These are phyloP conservation scores for Ceratitis capitata DNA, from an alignment of 1,140 invertebrate species.

Conservation along the genomic window DNA sequence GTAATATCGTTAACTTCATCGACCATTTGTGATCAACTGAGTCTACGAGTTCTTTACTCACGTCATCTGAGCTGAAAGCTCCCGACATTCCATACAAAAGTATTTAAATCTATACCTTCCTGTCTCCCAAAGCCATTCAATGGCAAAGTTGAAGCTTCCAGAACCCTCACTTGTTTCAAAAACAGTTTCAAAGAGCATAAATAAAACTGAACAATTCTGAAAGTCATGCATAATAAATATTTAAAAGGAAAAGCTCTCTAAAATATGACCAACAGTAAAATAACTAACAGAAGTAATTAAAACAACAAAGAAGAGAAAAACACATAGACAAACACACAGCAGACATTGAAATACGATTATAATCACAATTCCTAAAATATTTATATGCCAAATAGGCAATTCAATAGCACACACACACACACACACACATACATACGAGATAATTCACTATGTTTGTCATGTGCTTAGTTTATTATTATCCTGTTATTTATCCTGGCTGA, in stretches of 20 bases:
- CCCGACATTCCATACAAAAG: too few species aligned
- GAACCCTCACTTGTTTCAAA: too few species aligned
- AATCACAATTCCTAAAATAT: neutral
- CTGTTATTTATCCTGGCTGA: neutral
- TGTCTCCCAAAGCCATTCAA: too few species aligned
- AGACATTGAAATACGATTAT: conserved; percentile 15
- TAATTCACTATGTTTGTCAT: too few species aligned
- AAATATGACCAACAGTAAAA: neutral
- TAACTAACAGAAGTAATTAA: neutral
- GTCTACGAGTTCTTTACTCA: too few species aligned
- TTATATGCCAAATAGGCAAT: neutral
- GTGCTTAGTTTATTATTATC: conserved; percentile 17
- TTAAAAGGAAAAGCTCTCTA: neutral
- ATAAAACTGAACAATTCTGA: neutral
- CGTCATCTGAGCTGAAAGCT: too few species aligned
- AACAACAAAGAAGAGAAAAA: neutral
- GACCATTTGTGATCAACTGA: too few species aligned
- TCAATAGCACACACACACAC: neutral
- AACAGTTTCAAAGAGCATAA: neutral
- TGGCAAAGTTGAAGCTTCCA: too few species aligned
- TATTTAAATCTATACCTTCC: too few species aligned
- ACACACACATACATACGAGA: neutral
- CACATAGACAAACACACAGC: neutral
- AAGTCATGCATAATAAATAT: neutral
- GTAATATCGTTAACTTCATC: too few species aligned